phyloP scores from a whole-genome alignment of 2,797 vertebrate species.

The Dermochelys coriacea region DNA sequence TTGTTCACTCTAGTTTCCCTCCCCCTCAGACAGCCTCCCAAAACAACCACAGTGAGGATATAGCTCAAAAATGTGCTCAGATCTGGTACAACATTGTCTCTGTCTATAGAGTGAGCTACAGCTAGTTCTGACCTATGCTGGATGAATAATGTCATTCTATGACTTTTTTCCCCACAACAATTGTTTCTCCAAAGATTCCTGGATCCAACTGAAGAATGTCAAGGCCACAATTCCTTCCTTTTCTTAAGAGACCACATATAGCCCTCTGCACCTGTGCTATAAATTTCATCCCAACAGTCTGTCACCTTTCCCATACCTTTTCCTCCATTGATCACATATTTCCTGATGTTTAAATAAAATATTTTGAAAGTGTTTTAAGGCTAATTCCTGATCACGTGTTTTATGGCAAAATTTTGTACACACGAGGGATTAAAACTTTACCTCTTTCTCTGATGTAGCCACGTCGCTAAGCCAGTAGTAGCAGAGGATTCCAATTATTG shows the following conservation, averaged over 20 bases:
- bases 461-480: constrained; percentile 91
- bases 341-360: not conserved
- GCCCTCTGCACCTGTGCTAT: not conserved
- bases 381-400: not conserved
- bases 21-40: not conserved
- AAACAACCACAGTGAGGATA: not conserved
- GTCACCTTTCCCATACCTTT: not conserved
- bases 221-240: not conserved
- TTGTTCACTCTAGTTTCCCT: not conserved
- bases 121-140: not conserved
- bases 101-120: not conserved
- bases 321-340: not conserved
- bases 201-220: not conserved
- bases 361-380: not conserved
- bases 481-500: constrained; percentile 91
- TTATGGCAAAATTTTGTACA: not conserved
- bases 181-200: not conserved
- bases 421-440: constrained; percentile 25
- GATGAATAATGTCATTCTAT: not conserved
- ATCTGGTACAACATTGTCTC: not conserved
- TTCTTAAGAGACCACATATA: not conserved
- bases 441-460: constrained; percentile 66
- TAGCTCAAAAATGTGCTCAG: not conserved
- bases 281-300: not conserved
- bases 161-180: not conserved